Evolutionary conservation across 2,888 invertebrate genomes (phyloP).

Genomic region (Nephrocerus scutellatus): DNA sequence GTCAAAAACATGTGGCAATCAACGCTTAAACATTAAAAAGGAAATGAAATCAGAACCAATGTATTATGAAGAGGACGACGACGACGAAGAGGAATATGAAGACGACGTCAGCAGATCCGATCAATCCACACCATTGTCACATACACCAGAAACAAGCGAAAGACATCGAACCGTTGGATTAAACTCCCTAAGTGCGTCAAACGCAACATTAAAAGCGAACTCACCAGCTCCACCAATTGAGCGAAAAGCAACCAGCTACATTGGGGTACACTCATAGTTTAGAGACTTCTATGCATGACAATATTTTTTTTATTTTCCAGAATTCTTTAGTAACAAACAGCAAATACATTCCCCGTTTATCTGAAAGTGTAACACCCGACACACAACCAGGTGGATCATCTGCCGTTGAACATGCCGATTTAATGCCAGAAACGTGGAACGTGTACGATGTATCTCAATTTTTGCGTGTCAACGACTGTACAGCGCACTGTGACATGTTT

Average conservation of each 20-base stretch:
- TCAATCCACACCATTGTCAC: conserved; percentile 30
- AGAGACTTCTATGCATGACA: too few species aligned
- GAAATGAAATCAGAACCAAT: conserved; percentile 42
- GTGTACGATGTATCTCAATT: conserved; percentile 83
- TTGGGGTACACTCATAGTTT: too few species aligned
- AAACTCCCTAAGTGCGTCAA: not conserved
- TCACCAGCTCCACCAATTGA: conserved; percentile 52
- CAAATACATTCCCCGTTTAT: conserved; percentile 54
- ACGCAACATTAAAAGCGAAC: conserved; percentile 40
- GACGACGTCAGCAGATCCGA: conserved; percentile 40
- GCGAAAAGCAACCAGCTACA: conserved; percentile 57
- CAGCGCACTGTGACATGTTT: conserved; percentile 63
- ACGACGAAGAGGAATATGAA: conserved; percentile 33
- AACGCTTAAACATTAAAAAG: conserved; percentile 39
- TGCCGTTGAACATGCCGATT: conserved; percentile 33
- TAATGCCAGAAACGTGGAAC: conserved; percentile 66
- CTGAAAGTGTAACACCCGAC: conserved; percentile 35
- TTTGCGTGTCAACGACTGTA: conserved; percentile 79
- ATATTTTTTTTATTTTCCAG: conserved; percentile 24
- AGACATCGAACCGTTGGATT: too few species aligned
- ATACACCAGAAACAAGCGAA: too few species aligned
- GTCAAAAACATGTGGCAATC: too few species aligned
- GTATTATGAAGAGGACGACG: conserved; percentile 34
- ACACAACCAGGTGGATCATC: conserved; percentile 15
- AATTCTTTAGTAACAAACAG: conserved; percentile 50